These are phyloP conservation scores for Berghia stephanieae DNA, from an alignment of 1,140 invertebrate species.

Conservation along the genomic window DNA sequence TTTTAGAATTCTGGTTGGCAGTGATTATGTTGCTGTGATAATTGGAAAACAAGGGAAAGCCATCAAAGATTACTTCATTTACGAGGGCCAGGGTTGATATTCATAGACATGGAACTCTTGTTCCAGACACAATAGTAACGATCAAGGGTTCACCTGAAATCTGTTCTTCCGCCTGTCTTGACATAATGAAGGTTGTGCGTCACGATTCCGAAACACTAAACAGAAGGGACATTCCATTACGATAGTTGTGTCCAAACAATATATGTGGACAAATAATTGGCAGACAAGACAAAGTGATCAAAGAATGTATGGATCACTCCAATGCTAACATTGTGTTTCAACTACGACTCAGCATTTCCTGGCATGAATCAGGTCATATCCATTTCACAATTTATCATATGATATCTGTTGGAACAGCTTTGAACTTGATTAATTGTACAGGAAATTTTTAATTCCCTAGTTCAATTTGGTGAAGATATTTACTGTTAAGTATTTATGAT, in stretches of 20 bases:
- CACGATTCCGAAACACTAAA: slow-evolving; percentile 94
- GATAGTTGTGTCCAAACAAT: slow-evolving; percentile 96
- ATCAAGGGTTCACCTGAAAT: slow-evolving; percentile 94
- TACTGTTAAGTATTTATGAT: too few relatives aligned
- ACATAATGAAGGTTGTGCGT: slow-evolving; percentile 97
- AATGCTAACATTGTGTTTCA: slow-evolving; percentile 88
- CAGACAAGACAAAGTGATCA: slow-evolving; percentile 93
- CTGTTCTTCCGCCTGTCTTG: slow-evolving; percentile 93
- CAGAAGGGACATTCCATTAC: slow-evolving; percentile 92
- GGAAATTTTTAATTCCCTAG: too few relatives aligned
- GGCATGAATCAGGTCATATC: too few relatives aligned
- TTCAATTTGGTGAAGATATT: too few relatives aligned
- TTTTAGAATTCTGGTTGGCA: slow-evolving; percentile 85
- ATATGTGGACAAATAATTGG: slow-evolving; percentile 97
- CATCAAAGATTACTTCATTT: slow-evolving; percentile 94
- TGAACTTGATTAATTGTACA: too few relatives aligned
- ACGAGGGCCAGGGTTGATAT: slow-evolving; percentile 92
- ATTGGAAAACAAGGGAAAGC: slow-evolving; percentile 95
- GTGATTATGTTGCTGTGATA: slow-evolving; percentile 94
- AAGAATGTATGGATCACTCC: slow-evolving; percentile 97
- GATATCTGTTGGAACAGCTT: too few relatives aligned
- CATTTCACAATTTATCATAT: too few relatives aligned
- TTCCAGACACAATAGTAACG: slow-evolving; percentile 93
- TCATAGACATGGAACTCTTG: slow-evolving; percentile 92
- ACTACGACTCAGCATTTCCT: slow-evolving; percentile 36